A percentile compares a stretch with the other conserved stretches of the same genome.
These are phyloP conservation scores for Pseudomugil gertrudae DNA, from an alignment of 2,797 vertebrate species.

Conservation along the genomic window DNA sequence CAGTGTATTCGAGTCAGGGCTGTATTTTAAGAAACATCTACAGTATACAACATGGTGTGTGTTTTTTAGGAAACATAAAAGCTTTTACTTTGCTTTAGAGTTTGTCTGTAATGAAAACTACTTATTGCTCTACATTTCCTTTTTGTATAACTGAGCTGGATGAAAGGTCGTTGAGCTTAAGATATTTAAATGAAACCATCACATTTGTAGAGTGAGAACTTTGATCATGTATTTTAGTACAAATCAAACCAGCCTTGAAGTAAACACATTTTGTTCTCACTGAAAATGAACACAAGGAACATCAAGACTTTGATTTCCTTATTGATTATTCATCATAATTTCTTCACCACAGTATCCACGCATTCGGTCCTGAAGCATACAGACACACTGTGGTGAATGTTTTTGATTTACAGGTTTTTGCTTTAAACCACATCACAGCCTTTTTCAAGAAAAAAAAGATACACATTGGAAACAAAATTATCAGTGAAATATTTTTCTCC, in stretches of 20 bases:
- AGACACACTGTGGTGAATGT: too few relatives aligned
- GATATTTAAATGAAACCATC: neutral
- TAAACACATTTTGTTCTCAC: slow-evolving; percentile 2
- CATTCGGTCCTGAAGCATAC: neutral
- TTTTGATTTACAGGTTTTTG: neutral
- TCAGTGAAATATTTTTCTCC: too few relatives aligned
- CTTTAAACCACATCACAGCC: neutral
- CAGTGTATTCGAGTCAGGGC: neutral
- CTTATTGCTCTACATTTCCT: neutral
- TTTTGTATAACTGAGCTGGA: neutral
- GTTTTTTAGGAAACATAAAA: neutral
- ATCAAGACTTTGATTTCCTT: slow-evolving; percentile 10
- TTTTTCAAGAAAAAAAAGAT: neutral
- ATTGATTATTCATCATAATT: slow-evolving; percentile 4
- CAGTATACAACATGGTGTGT: neutral
- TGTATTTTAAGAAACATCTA: neutral
- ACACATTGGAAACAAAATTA: too few relatives aligned
- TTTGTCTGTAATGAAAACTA: neutral
- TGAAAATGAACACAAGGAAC: neutral
- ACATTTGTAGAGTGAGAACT: neutral
- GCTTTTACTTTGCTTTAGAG: neutral
- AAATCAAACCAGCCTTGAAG: neutral
- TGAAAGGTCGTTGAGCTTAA: neutral
- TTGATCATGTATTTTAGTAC: slow-evolving; percentile 4
- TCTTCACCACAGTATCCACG: neutral